Percentiles rank a stretch among this genome's conserved stretches.
phyloP scores from a whole-genome alignment of 2,797 vertebrate genomes.

The Cichlasoma orientale region DNA sequence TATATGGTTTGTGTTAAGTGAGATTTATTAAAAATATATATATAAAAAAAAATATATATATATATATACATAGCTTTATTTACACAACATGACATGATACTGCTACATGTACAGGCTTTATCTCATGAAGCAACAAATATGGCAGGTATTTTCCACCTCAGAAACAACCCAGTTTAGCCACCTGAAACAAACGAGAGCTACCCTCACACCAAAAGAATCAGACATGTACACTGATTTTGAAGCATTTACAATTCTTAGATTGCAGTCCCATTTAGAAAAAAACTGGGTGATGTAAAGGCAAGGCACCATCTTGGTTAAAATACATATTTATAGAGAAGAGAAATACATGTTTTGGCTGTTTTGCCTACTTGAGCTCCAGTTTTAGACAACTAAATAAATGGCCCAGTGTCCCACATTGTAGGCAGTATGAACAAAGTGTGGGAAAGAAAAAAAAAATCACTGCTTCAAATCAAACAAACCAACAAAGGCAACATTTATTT shows the following conservation, averaged over 20 bases:
- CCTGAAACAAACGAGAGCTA: constrained; percentile 22
- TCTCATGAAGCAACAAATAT: constrained; percentile 43
- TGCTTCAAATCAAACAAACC: constrained; percentile 11
- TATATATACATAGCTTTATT: constrained; percentile 59
- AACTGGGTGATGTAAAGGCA: constrained; percentile 44
- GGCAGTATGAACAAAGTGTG: constrained; percentile 5
- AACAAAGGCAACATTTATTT: constrained; percentile 45
- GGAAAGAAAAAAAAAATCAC: background rate
- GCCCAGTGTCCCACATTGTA: background rate
- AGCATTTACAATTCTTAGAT: constrained; percentile 36
- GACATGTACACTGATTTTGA: constrained; percentile 28
- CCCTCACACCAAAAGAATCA: constrained; percentile 31
- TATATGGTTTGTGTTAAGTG: background rate
- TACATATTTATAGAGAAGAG: constrained; percentile 30
- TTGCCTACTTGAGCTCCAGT: constrained; percentile 32
- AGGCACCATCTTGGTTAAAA: constrained; percentile 71
- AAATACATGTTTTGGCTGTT: constrained; percentile 41
- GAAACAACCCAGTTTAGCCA: constrained; percentile 30
- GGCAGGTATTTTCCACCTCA: constrained; percentile 20
- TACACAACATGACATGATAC: constrained; percentile 49
- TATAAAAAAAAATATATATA: no score
- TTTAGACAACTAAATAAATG: constrained; percentile 27
- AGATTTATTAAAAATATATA: background rate
- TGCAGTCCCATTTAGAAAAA: constrained; percentile 24
- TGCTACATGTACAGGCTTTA: constrained; percentile 48